Evolutionary conservation across 2,888 invertebrate species (phyloP).

Genomic region (Netelia fuscicornis): DNA sequence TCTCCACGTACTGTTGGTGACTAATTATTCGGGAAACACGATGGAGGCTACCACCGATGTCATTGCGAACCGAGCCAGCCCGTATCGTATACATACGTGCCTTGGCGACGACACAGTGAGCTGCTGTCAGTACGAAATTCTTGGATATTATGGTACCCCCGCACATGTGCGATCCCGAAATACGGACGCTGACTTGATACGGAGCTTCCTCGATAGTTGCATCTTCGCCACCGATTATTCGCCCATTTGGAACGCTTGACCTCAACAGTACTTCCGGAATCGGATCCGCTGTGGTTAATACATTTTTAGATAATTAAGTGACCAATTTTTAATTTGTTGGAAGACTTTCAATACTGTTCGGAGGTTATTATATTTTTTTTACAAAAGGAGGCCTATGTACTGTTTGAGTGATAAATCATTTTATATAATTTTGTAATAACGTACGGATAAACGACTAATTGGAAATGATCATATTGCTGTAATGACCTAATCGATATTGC

Average conservation of each 20-base stretch:
- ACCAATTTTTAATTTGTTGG: neutral
- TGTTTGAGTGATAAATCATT: too few relatives aligned
- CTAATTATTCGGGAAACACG: conserved; percentile 84
- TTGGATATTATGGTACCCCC: conserved; percentile 86
- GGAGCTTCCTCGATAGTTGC: conserved; percentile 85
- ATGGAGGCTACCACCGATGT: conserved; percentile 85
- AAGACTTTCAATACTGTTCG: neutral
- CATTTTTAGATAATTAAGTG: neutral
- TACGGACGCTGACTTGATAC: conserved; percentile 85
- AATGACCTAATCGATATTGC: too few relatives aligned
- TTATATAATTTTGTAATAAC: too few relatives aligned
- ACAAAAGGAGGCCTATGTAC: too few relatives aligned
- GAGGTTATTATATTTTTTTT: too few relatives aligned
- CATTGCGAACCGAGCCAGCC: conserved; percentile 86
- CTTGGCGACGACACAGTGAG: conserved; percentile 85
- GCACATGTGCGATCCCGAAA: conserved; percentile 85
- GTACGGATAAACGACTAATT: too few relatives aligned
- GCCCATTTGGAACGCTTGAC: conserved; percentile 69
- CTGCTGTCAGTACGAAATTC: conserved; percentile 86
- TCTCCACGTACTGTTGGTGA: conserved; percentile 85
- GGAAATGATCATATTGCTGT: too few relatives aligned
- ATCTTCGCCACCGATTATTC: conserved; percentile 85
- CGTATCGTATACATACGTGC: conserved; percentile 82
- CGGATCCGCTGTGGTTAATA: conserved; percentile 47
- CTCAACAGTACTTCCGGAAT: neutral